Percentiles rank a stretch among this genome's conserved stretches.
Evolutionary conservation across 1,140 invertebrate genomes (phyloP).

Genomic region (Fopius arisanus): DNA sequence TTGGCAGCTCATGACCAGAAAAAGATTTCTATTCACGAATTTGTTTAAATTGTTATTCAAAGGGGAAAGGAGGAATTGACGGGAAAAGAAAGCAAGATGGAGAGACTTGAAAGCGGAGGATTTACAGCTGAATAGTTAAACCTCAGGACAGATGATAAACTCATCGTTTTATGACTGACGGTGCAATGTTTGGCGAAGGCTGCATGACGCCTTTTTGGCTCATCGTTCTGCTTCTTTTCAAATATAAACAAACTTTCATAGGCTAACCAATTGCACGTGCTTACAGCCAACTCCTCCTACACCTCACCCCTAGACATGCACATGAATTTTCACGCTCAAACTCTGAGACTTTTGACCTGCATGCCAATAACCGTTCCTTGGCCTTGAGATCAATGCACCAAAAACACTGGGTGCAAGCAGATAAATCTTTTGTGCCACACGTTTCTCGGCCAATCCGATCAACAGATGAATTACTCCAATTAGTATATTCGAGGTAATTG

Average conservation of each 20-base stretch:
- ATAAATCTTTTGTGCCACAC: no score
- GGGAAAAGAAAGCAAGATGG: not conserved
- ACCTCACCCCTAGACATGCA: not conserved
- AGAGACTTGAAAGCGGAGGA: not conserved
- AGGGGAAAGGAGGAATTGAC: not conserved
- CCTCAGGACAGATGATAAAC: not conserved
- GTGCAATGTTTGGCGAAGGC: constrained; percentile 56
- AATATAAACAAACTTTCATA: constrained; percentile 16
- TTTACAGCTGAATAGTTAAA: not conserved
- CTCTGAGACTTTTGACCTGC: constrained; percentile 16
- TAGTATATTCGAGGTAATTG: no score
- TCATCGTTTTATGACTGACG: constrained; percentile 30
- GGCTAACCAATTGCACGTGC: constrained; percentile 1
- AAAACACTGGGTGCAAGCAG: not conserved
- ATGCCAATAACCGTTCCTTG: constrained; percentile 20
- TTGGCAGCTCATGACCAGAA: no score
- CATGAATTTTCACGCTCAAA: constrained; percentile 8
- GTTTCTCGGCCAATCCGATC: no score
- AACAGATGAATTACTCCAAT: no score
- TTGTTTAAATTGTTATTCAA: not conserved
- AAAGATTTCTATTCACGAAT: not conserved
- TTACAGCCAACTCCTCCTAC: not conserved
- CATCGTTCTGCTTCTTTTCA: constrained; percentile 9
- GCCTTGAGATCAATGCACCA: not conserved
- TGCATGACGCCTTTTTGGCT: constrained; percentile 34